Percentiles rank a stretch among this genome's conserved stretches.
phyloP scores from a whole-genome alignment of 2,888 invertebrate genomes.

The Drosophila rellima region DNA sequence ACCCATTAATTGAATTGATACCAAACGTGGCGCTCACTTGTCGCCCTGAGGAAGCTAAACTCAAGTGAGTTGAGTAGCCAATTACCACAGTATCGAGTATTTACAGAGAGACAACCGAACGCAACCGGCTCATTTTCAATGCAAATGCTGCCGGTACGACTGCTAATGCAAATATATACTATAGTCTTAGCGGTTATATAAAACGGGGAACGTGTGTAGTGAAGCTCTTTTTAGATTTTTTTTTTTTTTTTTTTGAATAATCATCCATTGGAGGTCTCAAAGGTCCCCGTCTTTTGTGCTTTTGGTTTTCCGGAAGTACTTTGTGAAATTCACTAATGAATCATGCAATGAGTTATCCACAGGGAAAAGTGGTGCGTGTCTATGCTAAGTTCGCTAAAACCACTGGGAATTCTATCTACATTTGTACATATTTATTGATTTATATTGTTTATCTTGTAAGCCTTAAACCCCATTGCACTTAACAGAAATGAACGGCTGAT shows the following conservation, averaged over 20 bases:
- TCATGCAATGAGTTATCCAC: constrained; percentile 34
- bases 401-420: background rate
- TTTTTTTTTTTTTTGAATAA: constrained; percentile 33
- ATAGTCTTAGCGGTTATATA: constrained; percentile 38
- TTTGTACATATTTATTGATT: constrained; percentile 15
- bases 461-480: background rate
- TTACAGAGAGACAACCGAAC: constrained; percentile 25
- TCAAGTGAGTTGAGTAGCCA: constrained; percentile 27
- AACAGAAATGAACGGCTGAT: background rate
- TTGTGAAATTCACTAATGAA: constrained; percentile 45
- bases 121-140: constrained; percentile 57
- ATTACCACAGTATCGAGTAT: constrained; percentile 45
- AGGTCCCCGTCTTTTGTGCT: constrained; percentile 41
- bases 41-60: constrained; percentile 35
- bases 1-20: constrained; percentile 58
- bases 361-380: constrained; percentile 17
- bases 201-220: constrained; percentile 34
- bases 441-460: background rate
- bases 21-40: constrained; percentile 35
- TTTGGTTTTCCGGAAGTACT: constrained; percentile 44
- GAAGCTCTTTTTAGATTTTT: background rate
- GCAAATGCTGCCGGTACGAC: constrained; percentile 64
- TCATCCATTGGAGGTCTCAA: constrained; percentile 40
- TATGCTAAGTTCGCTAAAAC: background rate
- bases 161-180: constrained; percentile 54